Evolutionary conservation across 2,113 vertebrate genomes (phyloP).

Genomic region (Aramus guarauna): DNA sequence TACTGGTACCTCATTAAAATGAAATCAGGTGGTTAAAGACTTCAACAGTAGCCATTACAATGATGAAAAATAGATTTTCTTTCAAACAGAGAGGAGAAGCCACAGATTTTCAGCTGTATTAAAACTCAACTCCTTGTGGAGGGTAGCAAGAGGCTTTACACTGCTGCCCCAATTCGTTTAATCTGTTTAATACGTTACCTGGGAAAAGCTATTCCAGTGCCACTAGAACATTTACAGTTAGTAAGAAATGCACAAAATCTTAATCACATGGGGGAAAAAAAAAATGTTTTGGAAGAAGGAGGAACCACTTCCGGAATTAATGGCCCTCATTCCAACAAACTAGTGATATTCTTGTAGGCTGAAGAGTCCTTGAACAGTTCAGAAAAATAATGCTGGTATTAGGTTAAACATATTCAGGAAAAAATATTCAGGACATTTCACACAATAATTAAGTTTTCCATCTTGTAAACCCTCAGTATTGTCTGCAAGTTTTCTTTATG

Average conservation of each 20-base stretch:
- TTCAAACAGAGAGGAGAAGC: neutral
- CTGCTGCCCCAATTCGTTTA: neutral
- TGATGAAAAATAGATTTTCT: neutral
- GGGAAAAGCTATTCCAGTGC: neutral
- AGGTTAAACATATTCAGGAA: neutral
- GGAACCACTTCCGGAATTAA: neutral
- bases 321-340: neutral
- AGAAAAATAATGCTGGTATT: neutral
- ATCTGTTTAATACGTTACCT: neutral
- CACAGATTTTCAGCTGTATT: neutral
- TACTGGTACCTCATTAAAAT: neutral
- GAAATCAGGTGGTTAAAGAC: neutral
- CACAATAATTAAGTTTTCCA: neutral
- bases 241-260: neutral
- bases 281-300: neutral
- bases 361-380: neutral
- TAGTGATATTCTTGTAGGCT: neutral
- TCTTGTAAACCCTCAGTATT: neutral
- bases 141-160: rapidly evolving
- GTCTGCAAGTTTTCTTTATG: neutral
- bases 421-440: neutral
- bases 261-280: neutral
- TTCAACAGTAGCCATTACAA: neutral
- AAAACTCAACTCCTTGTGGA: neutral
- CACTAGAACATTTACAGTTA: neutral